These are phyloP conservation scores for Trialeurodes vaporariorum DNA, from an alignment of 1,140 invertebrate species.

Conservation along the genomic window DNA sequence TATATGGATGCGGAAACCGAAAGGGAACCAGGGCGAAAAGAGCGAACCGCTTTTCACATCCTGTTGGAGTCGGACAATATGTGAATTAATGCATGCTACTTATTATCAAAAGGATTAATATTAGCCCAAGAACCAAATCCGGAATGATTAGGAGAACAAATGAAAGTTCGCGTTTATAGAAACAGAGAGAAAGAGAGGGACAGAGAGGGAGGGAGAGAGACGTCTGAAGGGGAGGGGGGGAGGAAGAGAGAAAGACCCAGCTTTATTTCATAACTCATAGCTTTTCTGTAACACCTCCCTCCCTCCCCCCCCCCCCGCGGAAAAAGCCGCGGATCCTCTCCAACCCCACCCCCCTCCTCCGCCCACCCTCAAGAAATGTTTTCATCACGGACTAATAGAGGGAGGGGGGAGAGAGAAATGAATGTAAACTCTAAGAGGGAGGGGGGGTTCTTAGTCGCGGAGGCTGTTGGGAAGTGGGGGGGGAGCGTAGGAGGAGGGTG, in stretches of 20 bases:
- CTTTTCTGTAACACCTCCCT: background rate
- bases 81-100: background rate
- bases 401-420: too few relatives aligned
- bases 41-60: background rate
- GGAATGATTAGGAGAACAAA: background rate
- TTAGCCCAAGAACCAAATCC: background rate
- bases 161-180: background rate
- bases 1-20: too few relatives aligned
- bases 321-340: too few relatives aligned
- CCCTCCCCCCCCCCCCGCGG: too few relatives aligned
- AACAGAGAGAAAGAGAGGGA: background rate
- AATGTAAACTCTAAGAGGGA: background rate
- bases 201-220: background rate
- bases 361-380: too few relatives aligned
- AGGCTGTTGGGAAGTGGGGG: background rate
- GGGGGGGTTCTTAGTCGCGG: background rate
- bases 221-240: too few relatives aligned
- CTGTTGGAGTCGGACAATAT: background rate
- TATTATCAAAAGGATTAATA: background rate
- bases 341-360: too few relatives aligned
- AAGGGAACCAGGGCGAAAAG: background rate
- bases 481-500: background rate
- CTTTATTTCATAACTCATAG: background rate
- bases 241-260: background rate
- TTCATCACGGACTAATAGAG: too few relatives aligned